Conservation (phyloP, 2,113 vertebrate genomes). For the Mixornis gularis region DNA sequence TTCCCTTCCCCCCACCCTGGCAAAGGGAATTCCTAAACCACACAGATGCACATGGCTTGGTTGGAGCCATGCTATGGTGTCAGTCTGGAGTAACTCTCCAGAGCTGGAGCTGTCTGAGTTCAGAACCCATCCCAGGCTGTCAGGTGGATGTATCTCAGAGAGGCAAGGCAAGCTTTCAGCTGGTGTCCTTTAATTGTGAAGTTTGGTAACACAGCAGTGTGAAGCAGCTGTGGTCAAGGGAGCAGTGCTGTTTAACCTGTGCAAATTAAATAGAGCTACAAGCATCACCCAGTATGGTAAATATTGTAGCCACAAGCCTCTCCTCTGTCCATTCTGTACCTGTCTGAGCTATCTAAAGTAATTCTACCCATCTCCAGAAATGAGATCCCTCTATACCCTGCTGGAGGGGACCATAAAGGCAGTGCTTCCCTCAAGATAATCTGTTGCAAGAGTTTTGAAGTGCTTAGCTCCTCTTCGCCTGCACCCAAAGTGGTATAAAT, state of each 20-base stretch:
- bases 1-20: too few species aligned
- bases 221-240: constrained; percentile 38
- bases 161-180: not conserved
- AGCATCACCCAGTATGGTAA: not conserved
- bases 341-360: not conserved
- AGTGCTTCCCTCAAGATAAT: not conserved
- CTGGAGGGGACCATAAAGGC: not conserved
- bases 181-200: not conserved
- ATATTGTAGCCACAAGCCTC: not conserved
- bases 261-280: not conserved
- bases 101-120: not conserved
- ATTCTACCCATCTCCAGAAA: not conserved
- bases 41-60: not conserved
- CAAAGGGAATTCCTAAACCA: not conserved
- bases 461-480: not conserved
- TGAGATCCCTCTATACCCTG: not conserved
- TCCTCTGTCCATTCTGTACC: not conserved
- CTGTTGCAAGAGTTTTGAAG: not conserved
- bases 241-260: not conserved
- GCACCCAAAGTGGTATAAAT: constrained; percentile 17
- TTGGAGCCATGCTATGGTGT: not conserved
- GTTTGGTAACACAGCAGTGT: not conserved
- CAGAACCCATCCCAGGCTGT: not conserved
- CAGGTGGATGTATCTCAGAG: not conserved
- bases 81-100: not conserved